Evolutionary conservation across 2,888 invertebrate species (phyloP).

Genomic region (Cerastis rubricosa): DNA sequence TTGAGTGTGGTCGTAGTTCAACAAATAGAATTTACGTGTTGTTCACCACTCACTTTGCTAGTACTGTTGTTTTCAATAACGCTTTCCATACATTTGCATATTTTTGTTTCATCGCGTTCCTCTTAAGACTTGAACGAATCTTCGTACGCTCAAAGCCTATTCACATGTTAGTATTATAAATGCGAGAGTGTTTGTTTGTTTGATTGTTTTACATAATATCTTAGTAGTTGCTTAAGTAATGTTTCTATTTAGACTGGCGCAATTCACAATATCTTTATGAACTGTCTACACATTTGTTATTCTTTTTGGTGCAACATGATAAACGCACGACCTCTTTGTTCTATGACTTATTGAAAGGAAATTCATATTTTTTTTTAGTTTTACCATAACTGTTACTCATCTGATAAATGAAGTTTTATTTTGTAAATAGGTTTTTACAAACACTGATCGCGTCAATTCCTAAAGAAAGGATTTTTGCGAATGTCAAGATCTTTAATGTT

Average conservation of each 20-base stretch:
- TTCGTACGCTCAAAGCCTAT: constrained; percentile 41
- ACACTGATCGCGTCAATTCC: neutral
- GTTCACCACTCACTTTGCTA: constrained; percentile 28
- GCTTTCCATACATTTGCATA: constrained; percentile 59
- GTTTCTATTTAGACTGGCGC: neutral
- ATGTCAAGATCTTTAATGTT: too few relatives aligned
- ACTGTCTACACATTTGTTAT: neutral
- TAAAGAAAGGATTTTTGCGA: too few relatives aligned
- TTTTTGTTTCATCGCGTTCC: constrained; percentile 44
- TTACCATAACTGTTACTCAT: too few relatives aligned
- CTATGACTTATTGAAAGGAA: neutral
- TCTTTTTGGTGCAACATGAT: neutral
- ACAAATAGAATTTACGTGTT: constrained; percentile 36
- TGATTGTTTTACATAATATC: constrained; percentile 6
- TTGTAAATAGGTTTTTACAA: too few relatives aligned
- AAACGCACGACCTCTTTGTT: neutral
- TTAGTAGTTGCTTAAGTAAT: neutral
- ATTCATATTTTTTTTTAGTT: neutral
- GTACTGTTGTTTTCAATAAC: constrained; percentile 21
- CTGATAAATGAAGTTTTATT: too few relatives aligned
- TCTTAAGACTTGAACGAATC: constrained; percentile 49
- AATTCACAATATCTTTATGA: neutral
- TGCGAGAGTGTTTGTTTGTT: constrained; percentile 34
- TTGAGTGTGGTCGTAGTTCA: constrained; percentile 17
- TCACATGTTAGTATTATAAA: constrained; percentile 54